Base-by-base conservation (phyloP, 64 coral and sea anemone species). In the Anthopleura sola region DNA sequence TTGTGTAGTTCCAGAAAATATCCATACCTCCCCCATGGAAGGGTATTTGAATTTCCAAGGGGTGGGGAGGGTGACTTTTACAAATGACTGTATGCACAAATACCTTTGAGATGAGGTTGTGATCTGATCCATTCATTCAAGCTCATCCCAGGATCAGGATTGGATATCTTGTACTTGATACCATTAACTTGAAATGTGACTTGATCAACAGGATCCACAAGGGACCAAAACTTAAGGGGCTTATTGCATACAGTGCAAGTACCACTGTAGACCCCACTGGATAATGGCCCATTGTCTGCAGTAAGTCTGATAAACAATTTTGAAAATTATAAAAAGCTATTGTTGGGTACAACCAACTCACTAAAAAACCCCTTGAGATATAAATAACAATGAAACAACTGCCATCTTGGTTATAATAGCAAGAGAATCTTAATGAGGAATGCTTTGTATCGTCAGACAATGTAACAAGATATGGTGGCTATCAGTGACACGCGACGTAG, bases 111-210 rank as follows among this genome's bases (percentile, higher is more conserved):
- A 53, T 86, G 74, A 26, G 82, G 92, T 40, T 94, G 92, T 18
- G 74, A 83, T 86, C 92, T 86, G 6, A 94, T 94, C 92, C 92
- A 94, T 13, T 94, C 87, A 83, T 94, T 94, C 37, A 94, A 68
- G 48, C 77, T 94, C 78, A 90, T 89, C 21, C 11, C 38, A 60
- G 92, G 87, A 78, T 94, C 92, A 60, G 92, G 92, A 90, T 94
- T 60, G 10, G 68, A 60, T 14, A 94, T 87, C 17, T 29, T 86
- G 32, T 90, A 75, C 34, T 86, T 60, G 68, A 81, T 36, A 1
- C 92, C 92, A 90, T 93, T 93, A 7, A 93, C 36, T 64, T 68
- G 29, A 55, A 93, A 90, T n/a, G 44, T 66, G 24, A 93, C 77
- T 36, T 86, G 77, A 68, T 13, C 80, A 3, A 94, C 87, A 78